A percentile compares a stretch with the other conserved stretches of the same genome.
phyloP scores from a whole-genome alignment of 2,113 vertebrate species.

The Deroptyus accipitrinus region DNA sequence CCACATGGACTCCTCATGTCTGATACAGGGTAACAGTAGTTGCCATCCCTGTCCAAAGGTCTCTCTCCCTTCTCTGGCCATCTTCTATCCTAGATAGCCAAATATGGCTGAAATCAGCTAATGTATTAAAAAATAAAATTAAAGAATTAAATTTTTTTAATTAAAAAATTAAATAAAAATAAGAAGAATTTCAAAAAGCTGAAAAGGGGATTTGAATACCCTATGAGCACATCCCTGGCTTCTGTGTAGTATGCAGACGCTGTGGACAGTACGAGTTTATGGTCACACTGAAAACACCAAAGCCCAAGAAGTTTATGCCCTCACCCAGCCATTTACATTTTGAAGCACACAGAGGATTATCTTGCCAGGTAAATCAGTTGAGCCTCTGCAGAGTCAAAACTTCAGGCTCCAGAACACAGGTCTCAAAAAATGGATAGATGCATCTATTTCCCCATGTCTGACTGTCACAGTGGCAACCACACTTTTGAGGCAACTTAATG shows the following conservation, averaged over 20 bases:
- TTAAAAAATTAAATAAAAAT: not conserved
- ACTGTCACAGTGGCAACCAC: not conserved
- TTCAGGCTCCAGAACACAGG: not conserved
- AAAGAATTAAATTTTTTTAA: too few species aligned
- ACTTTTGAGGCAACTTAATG: not conserved
- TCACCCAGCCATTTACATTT: not conserved
- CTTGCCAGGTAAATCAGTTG: not conserved
- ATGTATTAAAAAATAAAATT: not conserved
- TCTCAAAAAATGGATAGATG: not conserved
- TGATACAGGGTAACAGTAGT: not conserved
- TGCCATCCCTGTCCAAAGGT: not conserved
- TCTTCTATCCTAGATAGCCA: not conserved
- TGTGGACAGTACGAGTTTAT: rapidly evolving
- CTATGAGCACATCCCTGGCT: not conserved
- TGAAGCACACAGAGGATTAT: not conserved
- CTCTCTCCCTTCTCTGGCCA: not conserved
- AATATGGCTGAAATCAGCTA: not conserved
- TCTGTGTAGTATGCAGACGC: not conserved
- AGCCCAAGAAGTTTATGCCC: not conserved
- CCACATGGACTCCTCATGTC: not conserved
- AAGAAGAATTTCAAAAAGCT: not conserved
- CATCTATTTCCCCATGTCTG: not conserved
- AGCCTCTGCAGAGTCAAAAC: not conserved
- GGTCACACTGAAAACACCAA: not conserved
- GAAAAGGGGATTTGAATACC: not conserved